Percentiles rank a stretch among this genome's conserved stretches.
phyloP scores from a whole-genome alignment of 2,797 vertebrate species.

The Taenioides sp. region DNA sequence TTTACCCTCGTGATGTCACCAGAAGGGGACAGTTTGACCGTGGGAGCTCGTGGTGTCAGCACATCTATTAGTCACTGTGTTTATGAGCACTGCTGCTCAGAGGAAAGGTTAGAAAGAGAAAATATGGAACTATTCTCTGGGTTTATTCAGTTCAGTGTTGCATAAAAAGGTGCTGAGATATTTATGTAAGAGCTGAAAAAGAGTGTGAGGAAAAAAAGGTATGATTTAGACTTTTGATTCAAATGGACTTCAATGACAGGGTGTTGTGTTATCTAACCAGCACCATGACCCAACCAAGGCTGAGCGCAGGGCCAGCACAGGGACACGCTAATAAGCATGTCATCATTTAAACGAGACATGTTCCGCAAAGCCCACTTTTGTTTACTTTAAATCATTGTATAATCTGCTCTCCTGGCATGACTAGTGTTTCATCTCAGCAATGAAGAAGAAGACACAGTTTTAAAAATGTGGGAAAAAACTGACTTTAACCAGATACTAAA shows the following conservation, averaged over 20 bases:
- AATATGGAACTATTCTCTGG: slow-evolving; percentile 10
- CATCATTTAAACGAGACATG: neutral
- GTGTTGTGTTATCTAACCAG: neutral
- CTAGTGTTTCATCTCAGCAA: no score
- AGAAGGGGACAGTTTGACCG: slow-evolving; percentile 48
- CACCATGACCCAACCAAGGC: neutral
- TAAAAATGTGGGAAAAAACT: neutral
- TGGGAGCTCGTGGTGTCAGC: slow-evolving; percentile 25
- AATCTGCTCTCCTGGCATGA: neutral
- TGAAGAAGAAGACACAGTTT: neutral
- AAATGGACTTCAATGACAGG: neutral
- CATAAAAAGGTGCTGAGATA: slow-evolving; percentile 13
- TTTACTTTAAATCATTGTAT: neutral
- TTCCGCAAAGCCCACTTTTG: neutral
- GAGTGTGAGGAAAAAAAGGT: no score
- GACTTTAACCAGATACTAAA: neutral
- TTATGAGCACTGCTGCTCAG: slow-evolving; percentile 31
- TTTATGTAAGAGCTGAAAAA: slow-evolving; percentile 5
- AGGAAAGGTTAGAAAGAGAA: slow-evolving; percentile 42
- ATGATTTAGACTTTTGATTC: neutral
- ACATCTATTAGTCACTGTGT: slow-evolving; percentile 33
- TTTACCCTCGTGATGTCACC: slow-evolving; percentile 68
- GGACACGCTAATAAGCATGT: neutral
- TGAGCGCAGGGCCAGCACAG: neutral
- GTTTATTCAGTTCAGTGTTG: slow-evolving; percentile 17